phyloP scores from a whole-genome alignment of 2,888 invertebrate genomes.

The Drosophila trichaetosa region DNA sequence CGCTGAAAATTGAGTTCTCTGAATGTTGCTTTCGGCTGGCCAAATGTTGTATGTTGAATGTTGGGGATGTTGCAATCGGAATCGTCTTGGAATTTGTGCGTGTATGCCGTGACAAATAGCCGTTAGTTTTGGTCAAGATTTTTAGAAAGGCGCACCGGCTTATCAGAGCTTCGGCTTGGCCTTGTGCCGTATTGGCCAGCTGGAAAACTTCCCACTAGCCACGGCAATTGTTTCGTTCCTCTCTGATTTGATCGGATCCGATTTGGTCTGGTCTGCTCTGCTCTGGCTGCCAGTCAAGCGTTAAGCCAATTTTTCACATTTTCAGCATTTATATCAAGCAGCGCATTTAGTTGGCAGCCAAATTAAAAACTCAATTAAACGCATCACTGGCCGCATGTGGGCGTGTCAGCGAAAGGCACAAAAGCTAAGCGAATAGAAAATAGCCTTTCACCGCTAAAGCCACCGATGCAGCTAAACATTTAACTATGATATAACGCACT shows the following conservation, averaged over 20 bases:
- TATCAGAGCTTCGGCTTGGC: slow-evolving; percentile 49
- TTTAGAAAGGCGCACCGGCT: slow-evolving; percentile 67
- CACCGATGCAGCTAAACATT: slow-evolving; percentile 10
- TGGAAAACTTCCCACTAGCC: slow-evolving; percentile 18
- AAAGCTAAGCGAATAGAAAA: slow-evolving; percentile 12
- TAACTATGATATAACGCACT: slow-evolving; percentile 14
- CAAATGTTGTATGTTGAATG: slow-evolving; percentile 20
- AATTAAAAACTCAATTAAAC: slow-evolving; percentile 64
- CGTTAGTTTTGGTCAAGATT: slow-evolving; percentile 46
- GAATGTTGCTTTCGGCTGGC: slow-evolving; percentile 14
- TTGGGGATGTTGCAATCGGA: slow-evolving; percentile 45
- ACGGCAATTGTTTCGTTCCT: background rate
- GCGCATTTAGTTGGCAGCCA: slow-evolving; percentile 9
- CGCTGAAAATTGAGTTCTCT: slow-evolving; percentile 33
- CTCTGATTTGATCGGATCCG: background rate
- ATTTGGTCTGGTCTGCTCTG: background rate
- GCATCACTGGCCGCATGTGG: slow-evolving; percentile 63
- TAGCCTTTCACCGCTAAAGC: slow-evolving; percentile 60
- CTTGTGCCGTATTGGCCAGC: slow-evolving; percentile 48
- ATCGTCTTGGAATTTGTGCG: slow-evolving; percentile 36
- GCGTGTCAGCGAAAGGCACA: slow-evolving; percentile 68
- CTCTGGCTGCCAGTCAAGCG: background rate
- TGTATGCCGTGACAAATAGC: slow-evolving; percentile 69
- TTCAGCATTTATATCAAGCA: slow-evolving; percentile 8
- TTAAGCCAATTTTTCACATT: slow-evolving; percentile 21